Conservation (phyloP, 2,888 invertebrate species). For the Cataglyphis altisquamis region DNA sequence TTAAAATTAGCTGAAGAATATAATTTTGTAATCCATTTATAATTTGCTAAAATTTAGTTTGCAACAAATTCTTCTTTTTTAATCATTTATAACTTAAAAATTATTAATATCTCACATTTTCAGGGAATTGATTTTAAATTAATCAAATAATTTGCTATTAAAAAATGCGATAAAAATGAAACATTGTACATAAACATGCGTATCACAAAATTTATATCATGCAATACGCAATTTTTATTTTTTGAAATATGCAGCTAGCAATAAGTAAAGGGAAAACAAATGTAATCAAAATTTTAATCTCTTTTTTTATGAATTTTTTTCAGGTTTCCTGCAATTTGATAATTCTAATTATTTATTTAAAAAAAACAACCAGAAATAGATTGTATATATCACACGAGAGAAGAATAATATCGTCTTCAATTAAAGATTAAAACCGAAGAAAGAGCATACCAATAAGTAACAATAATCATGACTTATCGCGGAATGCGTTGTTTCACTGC, state of each 20-base stretch:
- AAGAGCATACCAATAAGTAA: constrained; percentile 28
- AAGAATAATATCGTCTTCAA: constrained; percentile 18
- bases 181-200: not conserved
- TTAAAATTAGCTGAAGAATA: not conserved
- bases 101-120: not conserved
- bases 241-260: not conserved
- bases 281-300: not conserved
- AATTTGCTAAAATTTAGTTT: not conserved
- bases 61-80: not conserved
- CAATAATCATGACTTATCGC: constrained; percentile 24
- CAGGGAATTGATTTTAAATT: not conserved
- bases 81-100: not conserved
- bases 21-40: not conserved
- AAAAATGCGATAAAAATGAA: not conserved
- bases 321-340: not conserved
- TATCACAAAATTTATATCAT: constrained; percentile 2
- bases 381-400: not conserved
- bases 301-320: not conserved
- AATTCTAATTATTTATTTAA: not conserved
- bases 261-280: not conserved
- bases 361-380: not conserved
- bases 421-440: constrained; percentile 31
- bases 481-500: constrained; percentile 31
- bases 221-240: not conserved
- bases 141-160: not conserved